Conservation (phyloP, 2,888 invertebrate species). For the Itoplectis maculator region DNA sequence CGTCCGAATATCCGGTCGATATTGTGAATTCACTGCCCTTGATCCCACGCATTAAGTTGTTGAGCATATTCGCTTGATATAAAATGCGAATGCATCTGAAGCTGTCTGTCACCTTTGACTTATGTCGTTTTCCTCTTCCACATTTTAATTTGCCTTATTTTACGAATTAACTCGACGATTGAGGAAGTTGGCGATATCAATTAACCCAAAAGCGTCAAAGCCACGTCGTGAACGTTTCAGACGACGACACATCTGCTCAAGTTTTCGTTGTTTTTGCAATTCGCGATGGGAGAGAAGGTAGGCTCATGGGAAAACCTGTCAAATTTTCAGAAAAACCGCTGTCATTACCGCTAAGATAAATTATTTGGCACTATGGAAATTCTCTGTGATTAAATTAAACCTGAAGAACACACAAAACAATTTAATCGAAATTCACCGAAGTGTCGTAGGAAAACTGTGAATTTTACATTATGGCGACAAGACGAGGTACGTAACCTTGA, state of each 20-base stretch:
- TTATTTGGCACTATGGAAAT: constrained; percentile 31
- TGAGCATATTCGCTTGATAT: too few relatives aligned
- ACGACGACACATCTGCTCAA: not conserved
- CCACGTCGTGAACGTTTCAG: not conserved
- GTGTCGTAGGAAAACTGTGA: not conserved
- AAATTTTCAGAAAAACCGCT: not conserved
- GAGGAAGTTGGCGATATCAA: too few relatives aligned
- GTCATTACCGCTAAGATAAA: not conserved
- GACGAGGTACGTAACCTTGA: constrained; percentile 34
- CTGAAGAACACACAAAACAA: not conserved
- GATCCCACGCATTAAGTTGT: too few relatives aligned
- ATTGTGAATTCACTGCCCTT: too few relatives aligned
- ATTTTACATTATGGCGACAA: constrained; percentile 38
- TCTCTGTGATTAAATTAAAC: constrained; percentile 6
- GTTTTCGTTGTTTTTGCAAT: not conserved
- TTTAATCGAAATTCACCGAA: not conserved
- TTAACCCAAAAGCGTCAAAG: not conserved
- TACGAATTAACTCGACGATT: too few relatives aligned
- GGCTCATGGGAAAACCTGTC: not conserved
- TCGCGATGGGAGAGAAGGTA: constrained; percentile 29
- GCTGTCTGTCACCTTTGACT: too few relatives aligned
- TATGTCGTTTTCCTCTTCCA: too few relatives aligned
- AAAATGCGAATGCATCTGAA: too few relatives aligned
- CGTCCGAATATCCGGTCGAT: too few relatives aligned
- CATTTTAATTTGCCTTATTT: too few relatives aligned